phyloP scores from a whole-genome alignment of 2,797 vertebrate genomes.

The Pantherophis alleghaniensis region DNA sequence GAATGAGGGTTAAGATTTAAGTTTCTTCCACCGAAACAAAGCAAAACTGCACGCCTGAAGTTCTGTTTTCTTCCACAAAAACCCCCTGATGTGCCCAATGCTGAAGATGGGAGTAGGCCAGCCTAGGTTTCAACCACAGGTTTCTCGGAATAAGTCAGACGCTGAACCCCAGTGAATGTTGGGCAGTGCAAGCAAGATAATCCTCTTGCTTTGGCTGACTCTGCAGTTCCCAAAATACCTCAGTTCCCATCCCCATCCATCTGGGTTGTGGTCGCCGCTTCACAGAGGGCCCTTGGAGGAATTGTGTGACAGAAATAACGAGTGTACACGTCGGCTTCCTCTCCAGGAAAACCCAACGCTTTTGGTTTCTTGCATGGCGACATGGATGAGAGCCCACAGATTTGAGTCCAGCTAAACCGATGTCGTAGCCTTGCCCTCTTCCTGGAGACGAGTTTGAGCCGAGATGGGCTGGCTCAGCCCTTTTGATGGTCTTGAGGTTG shows the following conservation, averaged over 20 bases:
- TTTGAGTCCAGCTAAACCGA: slow-evolving; percentile 25
- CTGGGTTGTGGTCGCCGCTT: background rate
- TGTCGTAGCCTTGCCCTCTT: slow-evolving; percentile 22
- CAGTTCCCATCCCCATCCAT: background rate
- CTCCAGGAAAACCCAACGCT: background rate
- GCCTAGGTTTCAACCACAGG: background rate
- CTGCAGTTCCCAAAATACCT: too few relatives aligned
- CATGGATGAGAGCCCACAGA: slow-evolving; percentile 18
- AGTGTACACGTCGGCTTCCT: background rate
- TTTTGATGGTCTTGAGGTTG: slow-evolving; percentile 35
- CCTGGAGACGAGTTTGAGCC: slow-evolving; percentile 22
- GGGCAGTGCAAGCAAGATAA: background rate
- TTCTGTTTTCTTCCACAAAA: background rate
- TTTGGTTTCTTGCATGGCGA: background rate
- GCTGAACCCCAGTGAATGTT: background rate
- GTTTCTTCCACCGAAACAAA: background rate
- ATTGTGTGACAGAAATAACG: background rate
- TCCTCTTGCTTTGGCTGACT: background rate
- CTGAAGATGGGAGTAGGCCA: background rate
- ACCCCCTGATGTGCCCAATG: background rate
- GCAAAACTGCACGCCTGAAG: background rate
- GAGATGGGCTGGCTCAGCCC: slow-evolving; percentile 39
- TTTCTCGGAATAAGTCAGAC: background rate
- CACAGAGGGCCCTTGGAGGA: background rate
- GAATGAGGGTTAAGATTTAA: background rate